Evolutionary conservation across 2,113 vertebrate genomes (phyloP).

Genomic region (Todiramphus saurophagus): DNA sequence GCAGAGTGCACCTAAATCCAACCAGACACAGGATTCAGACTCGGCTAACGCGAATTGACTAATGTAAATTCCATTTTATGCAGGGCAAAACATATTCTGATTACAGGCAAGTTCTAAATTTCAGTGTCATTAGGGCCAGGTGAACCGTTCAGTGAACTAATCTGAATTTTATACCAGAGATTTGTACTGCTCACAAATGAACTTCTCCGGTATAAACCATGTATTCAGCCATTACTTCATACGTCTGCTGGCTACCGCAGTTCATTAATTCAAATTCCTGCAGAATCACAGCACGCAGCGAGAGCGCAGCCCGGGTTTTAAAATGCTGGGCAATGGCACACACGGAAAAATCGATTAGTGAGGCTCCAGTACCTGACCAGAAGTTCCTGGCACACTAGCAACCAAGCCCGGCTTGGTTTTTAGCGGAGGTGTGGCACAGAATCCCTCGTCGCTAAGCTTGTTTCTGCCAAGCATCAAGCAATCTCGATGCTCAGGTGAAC

Average conservation of each 20-base stretch:
- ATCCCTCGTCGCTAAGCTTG: not conserved
- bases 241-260: not conserved
- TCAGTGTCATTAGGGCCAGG: conserved; percentile 13
- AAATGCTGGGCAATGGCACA: not conserved
- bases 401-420: not conserved
- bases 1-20: conserved; percentile 65
- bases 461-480: not conserved
- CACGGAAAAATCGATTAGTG: conserved; percentile 1
- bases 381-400: not conserved
- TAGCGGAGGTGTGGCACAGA: not conserved
- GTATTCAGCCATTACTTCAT: not conserved
- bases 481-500: not conserved
- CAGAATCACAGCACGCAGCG: not conserved
- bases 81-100: conserved; percentile 68
- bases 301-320: not conserved
- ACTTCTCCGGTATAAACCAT: not conserved
- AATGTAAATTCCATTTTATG: conserved; percentile 59
- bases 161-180: conserved; percentile 45
- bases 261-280: not conserved
- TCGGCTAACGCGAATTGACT: conserved; percentile 66
- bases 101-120: conserved; percentile 56
- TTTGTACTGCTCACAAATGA: not conserved
- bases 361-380: not conserved
- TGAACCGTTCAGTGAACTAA: conserved; percentile 27
- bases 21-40: conserved; percentile 57